These are phyloP conservation scores for Vespertilio murinus DNA, from an alignment of 2,797 vertebrate species.

Conservation along the genomic window DNA sequence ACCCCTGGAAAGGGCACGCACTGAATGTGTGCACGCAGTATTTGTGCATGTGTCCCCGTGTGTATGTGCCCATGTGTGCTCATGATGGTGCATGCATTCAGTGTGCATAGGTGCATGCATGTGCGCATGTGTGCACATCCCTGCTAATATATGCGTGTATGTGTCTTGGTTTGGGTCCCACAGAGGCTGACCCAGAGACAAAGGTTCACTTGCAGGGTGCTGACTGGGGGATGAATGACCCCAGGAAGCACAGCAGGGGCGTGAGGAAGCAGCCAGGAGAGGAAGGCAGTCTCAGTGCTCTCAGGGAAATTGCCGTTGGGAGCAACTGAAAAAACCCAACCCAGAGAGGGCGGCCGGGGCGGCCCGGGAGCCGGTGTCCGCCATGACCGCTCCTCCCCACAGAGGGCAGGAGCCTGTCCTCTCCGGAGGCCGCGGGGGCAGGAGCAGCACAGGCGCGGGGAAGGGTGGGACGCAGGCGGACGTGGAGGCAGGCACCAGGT, in stretches of 20 bases:
- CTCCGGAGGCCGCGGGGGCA: background rate
- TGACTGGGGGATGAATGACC: background rate
- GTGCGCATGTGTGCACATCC: background rate
- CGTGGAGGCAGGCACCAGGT: conserved; percentile 27
- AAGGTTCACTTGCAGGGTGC: background rate
- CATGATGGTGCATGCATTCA: accelerated
- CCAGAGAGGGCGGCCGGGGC: background rate
- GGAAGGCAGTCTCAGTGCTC: background rate
- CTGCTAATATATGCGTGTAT: accelerated
- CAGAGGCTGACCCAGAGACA: background rate
- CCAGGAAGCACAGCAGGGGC: background rate
- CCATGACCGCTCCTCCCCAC: background rate
- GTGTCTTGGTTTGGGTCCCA: background rate
- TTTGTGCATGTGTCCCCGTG: background rate
- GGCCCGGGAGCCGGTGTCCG: background rate
- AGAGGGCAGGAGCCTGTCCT: background rate
- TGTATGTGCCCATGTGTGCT: accelerated
- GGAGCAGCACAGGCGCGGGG: background rate
- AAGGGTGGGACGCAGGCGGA: background rate
- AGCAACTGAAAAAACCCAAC: background rate
- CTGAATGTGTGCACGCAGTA: too few relatives aligned
- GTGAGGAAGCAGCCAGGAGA: background rate
- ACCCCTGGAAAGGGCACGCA: background rate
- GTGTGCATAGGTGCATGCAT: background rate
- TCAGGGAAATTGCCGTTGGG: background rate